phyloP scores from a whole-genome alignment of 2,113 vertebrate genomes.

The Mixornis gularis region DNA sequence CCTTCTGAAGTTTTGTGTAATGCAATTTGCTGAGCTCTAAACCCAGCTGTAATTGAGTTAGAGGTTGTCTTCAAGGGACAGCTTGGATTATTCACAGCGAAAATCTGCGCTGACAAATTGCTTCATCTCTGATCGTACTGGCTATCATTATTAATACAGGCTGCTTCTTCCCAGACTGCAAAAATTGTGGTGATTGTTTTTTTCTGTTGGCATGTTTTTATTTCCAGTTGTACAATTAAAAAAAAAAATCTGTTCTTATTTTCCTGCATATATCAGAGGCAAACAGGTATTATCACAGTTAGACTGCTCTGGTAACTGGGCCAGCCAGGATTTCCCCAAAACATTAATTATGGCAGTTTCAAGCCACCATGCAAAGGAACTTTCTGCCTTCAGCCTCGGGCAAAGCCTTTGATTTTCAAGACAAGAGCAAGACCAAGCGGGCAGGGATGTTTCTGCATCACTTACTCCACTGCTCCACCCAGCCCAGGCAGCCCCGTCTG shows the following conservation, averaged over 20 bases:
- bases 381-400: not conserved
- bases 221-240: not conserved
- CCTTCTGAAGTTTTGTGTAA: not conserved
- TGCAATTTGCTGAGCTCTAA: slow-evolving; percentile 38
- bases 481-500: not conserved
- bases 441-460: not conserved
- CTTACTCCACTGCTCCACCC: not conserved
- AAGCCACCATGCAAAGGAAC: not conserved
- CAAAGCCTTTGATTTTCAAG: not conserved
- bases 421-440: not conserved
- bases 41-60: slow-evolving; percentile 7
- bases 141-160: not conserved
- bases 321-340: not conserved
- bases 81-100: not conserved
- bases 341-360: not conserved
- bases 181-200: not conserved
- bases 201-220: not conserved
- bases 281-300: not conserved
- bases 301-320: not conserved
- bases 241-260: not conserved
- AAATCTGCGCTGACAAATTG: not conserved
- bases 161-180: not conserved
- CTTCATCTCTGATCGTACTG: not conserved
- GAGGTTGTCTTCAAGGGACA: slow-evolving; percentile 18
- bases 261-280: not conserved